Evolutionary conservation across 2,113 vertebrate genomes (phyloP).

Genomic region (Epinephelus fuscoguttatus): DNA sequence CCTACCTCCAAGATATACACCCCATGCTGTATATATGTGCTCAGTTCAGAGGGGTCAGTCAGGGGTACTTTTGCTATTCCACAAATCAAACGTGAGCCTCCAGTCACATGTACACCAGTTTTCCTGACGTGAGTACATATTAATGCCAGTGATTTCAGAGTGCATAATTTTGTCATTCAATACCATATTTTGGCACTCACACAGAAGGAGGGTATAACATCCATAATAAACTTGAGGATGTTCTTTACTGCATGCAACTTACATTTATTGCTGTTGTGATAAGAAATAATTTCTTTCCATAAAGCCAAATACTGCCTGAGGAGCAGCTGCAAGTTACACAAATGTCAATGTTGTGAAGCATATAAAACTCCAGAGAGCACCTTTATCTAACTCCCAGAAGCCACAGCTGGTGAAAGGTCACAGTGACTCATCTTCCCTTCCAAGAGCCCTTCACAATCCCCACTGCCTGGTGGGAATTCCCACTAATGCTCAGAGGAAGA

Average conservation of each 20-base stretch:
- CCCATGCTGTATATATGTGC: no score
- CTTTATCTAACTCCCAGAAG: constrained; percentile 28
- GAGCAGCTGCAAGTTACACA: not conserved
- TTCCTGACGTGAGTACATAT: not conserved
- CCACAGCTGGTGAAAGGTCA: constrained; percentile 36
- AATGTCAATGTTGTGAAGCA: constrained; percentile 27
- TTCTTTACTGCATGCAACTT: not conserved
- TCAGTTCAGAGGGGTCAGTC: not conserved
- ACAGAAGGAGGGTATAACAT: not conserved
- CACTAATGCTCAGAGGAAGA: not conserved
- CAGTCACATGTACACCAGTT: not conserved
- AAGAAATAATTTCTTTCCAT: not conserved
- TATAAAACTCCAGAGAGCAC: constrained; percentile 1
- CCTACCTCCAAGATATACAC: not conserved
- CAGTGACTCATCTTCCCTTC: constrained; percentile 15
- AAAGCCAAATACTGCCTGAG: not conserved
- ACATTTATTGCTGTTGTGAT: not conserved
- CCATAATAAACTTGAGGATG: not conserved
- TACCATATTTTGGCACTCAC: not conserved
- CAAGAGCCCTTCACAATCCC: constrained; percentile 13
- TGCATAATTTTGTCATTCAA: not conserved
- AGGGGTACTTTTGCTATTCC: not conserved
- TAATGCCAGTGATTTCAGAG: not conserved
- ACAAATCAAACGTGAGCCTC: not conserved
- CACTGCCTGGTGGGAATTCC: constrained; percentile 1